Conservation (phyloP, 2,113 vertebrate species). For the Nanger granti region DNA sequence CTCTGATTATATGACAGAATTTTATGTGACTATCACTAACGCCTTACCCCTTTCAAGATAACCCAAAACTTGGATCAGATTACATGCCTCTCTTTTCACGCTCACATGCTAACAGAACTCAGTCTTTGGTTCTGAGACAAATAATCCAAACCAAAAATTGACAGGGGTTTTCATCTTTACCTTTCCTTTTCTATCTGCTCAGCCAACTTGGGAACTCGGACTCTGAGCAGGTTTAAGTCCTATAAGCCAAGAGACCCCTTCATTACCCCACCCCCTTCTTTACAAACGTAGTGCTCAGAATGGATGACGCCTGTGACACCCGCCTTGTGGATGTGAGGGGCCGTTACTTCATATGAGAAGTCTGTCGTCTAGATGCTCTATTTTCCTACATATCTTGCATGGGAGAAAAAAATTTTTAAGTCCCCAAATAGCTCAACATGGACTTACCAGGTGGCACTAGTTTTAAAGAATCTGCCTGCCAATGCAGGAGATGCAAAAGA, state of each 20-base stretch:
- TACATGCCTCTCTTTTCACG: background rate
- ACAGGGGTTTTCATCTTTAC: background rate
- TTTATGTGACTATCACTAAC: background rate
- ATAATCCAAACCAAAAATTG: background rate
- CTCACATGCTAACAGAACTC: background rate
- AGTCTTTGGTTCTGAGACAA: background rate
- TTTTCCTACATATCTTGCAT: background rate
- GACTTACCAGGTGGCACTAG: background rate
- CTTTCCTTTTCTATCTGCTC: background rate
- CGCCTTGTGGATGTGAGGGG: background rate
- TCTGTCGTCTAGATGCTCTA: background rate
- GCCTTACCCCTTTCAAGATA: background rate
- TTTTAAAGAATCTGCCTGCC: background rate
- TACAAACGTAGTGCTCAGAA: background rate
- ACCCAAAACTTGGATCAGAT: background rate
- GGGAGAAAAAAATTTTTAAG: background rate
- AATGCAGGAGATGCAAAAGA: background rate
- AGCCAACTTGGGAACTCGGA: background rate
- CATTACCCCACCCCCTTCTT: background rate
- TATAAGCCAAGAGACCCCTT: background rate
- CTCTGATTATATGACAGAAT: background rate
- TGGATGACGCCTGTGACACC: background rate
- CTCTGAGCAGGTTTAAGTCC: background rate
- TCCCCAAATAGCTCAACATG: background rate
- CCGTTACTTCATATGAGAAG: background rate